Evolutionary conservation across 2,113 vertebrate species (phyloP), one percentile per base, ranked within the genome.

Genomic region (Bagarius yarrelli): DNA sequence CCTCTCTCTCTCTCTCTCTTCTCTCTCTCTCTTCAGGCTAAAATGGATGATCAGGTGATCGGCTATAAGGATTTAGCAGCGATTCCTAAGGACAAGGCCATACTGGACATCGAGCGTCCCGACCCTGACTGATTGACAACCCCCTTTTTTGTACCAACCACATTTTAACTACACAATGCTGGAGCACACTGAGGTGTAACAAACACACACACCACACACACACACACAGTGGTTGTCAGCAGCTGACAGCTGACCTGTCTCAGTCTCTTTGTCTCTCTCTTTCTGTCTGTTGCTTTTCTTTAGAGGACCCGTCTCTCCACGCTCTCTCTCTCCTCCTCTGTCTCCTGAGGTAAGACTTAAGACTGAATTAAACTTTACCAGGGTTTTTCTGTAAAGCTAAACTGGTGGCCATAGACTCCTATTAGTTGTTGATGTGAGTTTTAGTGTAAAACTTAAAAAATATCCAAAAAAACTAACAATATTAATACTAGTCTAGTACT

Each of bases 11-110:
- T 4, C 18, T 72, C 3, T 9, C 19, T 55, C 18, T 30, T 78
- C 63, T 60, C 0, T 18, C 55, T 85, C 0, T 64, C 2, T 55
- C 59, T 76, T 84, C 89, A 98, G 97, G 95, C 93, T 75, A 91
- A 93, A 55, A 93, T 98, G 94, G 95, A 97, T 79, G 95, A 96
- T 6, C 93, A 95, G 76, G 93, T 97, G 0, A 91, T 98, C 72
- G 94, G 94, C 1, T 98, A 98, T 86, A 98, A 97, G 88, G 97
- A 99, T 88, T 82, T 99, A 90, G 97, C 97, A 0, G 97, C 97
- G 76, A 92, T 98, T 74, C 97, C 97, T 0, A 95, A 93, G 89
- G 97, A 98, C 90, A 99, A 98, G 86, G 96, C 97, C 5, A 99
- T 99, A 87, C 92, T 98, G 93, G 96, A 99, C 85, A 96, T 99